These are phyloP conservation scores for Antheraea mylitta DNA, from an alignment of 1,140 invertebrate species.

Conservation along the genomic window DNA sequence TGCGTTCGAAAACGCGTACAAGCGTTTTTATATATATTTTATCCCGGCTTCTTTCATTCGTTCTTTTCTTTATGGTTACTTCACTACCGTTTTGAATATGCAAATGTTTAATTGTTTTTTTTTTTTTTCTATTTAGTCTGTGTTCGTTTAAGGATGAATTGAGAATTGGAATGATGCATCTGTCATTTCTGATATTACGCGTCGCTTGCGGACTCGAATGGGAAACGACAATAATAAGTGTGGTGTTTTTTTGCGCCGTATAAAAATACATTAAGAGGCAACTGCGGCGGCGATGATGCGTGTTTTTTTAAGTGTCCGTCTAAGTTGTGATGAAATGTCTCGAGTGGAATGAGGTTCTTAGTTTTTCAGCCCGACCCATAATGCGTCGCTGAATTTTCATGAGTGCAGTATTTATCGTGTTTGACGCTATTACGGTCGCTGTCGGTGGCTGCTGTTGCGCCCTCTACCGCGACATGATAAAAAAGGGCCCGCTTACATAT, in stretches of 20 bases:
- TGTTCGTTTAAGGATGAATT: conserved; percentile 26
- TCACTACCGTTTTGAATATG: conserved; percentile 60
- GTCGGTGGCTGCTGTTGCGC: conserved; percentile 30
- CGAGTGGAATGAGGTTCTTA: conserved; percentile 32
- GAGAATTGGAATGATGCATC: conserved; percentile 55
- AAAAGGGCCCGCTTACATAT: conserved; percentile 3
- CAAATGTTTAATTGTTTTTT: conserved; percentile 56
- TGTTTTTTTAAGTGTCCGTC: conserved; percentile 35
- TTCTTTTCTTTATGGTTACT: conserved; percentile 41
- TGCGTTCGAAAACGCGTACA: conserved; percentile 47
- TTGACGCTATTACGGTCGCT: conserved; percentile 47
- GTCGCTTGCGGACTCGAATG: conserved; percentile 12
- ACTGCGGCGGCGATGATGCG: conserved; percentile 25
- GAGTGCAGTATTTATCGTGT: conserved; percentile 62
- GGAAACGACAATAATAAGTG: conserved; percentile 39
- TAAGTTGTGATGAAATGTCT: conserved; percentile 44
- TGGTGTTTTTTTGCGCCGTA: conserved; percentile 22
- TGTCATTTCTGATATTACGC: conserved; percentile 70
- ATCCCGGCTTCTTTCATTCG: conserved; percentile 41
- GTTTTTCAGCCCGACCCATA: conserved; percentile 43
- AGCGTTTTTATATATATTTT: conserved; percentile 36
- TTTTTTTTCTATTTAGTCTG: conserved; percentile 43
- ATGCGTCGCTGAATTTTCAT: conserved; percentile 67
- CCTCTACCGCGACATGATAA: background rate
- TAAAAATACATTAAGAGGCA: conserved; percentile 27